Conservation (phyloP, 1,140 invertebrate genomes). For the Eriocheir sinensis region DNA sequence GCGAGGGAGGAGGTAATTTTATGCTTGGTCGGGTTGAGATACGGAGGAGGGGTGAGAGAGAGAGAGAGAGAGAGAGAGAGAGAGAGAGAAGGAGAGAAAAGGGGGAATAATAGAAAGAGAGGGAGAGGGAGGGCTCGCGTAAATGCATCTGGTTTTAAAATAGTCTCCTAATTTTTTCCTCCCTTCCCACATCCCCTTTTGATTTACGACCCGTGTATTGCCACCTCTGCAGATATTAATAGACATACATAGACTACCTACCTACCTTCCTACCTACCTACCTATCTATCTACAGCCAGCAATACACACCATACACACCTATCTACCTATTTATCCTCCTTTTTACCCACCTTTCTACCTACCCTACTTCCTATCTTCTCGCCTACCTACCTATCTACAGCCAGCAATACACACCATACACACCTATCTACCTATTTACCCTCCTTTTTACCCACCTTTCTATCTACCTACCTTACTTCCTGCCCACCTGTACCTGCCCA, state of each 20-base stretch:
- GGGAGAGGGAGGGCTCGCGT: not conserved
- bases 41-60: not conserved
- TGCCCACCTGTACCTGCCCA: no score
- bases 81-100: not conserved
- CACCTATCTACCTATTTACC: no score
- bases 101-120: not conserved
- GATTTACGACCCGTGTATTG: not conserved
- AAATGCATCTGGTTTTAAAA: not conserved
- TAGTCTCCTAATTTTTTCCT: not conserved
- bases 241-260: no score
- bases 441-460: not conserved
- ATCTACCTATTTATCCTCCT: not conserved
- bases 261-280: no score
- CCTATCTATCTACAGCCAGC: no score
- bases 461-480: no score
- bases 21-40: not conserved
- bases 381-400: no score
- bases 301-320: no score
- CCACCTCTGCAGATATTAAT: no score
- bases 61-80: not conserved
- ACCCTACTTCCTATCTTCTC: no score
- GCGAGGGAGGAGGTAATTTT: not conserved
- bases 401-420: no score
- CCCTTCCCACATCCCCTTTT: not conserved
- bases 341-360: not conserved